These are phyloP conservation scores for Pseudopipra pipra DNA, from an alignment of 2,113 vertebrate genomes.

Conservation along the genomic window DNA sequence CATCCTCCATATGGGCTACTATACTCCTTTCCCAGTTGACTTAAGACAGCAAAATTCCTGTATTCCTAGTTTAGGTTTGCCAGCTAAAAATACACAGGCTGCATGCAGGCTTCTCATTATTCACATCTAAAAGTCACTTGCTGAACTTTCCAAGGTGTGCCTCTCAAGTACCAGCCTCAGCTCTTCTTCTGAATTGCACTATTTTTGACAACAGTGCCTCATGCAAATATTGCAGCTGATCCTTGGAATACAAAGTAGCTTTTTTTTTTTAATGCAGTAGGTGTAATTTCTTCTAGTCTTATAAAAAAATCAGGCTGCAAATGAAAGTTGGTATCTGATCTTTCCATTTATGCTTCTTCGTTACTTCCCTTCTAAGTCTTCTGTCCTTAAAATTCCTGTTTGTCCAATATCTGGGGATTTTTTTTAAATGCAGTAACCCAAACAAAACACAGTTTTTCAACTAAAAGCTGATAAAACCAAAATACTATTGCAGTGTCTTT, in stretches of 20 bases:
- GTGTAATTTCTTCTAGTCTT: not conserved
- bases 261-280: not conserved
- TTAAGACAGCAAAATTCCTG: not conserved
- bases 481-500: not conserved
- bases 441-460: not conserved
- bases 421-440: not conserved
- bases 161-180: not conserved
- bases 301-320: not conserved
- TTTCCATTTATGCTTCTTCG: not conserved
- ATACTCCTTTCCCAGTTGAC: not conserved
- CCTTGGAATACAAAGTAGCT: not conserved
- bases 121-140: not conserved
- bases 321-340: not conserved
- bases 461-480: not conserved
- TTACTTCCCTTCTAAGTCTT: not conserved
- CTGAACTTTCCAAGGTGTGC: not conserved
- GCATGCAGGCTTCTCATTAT: not conserved
- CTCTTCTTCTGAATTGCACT: not conserved
- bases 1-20: not conserved
- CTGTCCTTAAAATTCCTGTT: not conserved
- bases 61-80: not conserved
- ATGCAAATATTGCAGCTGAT: not conserved
- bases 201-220: not conserved
- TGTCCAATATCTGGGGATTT: not conserved
- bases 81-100: not conserved